Conservation (phyloP, 2,797 vertebrate genomes). For the Oreonectes daqikongensis region DNA sequence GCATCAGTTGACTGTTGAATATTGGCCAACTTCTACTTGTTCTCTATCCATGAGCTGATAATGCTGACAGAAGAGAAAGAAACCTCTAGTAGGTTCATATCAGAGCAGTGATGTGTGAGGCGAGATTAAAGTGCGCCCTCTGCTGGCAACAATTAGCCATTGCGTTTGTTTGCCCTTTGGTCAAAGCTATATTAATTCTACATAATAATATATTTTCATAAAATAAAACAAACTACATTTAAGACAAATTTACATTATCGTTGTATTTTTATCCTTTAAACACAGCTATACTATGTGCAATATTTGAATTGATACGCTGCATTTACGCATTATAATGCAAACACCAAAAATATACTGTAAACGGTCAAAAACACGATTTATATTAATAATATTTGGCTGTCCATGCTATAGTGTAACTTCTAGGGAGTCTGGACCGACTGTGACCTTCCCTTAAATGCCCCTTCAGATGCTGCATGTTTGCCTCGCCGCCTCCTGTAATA, state of each 20-base stretch:
- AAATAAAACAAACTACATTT: neutral
- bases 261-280: neutral
- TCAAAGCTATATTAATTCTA: neutral
- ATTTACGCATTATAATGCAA: neutral
- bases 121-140: neutral
- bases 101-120: neutral
- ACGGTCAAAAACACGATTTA: neutral
- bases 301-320: neutral
- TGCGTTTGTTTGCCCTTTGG: neutral
- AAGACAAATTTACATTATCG: neutral
- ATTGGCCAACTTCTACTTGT: neutral
- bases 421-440: neutral
- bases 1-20: neutral
- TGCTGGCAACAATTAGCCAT: conserved; percentile 1
- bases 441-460: neutral
- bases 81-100: neutral
- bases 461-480: neutral
- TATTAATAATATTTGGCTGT: too few relatives aligned
- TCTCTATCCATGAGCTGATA: neutral
- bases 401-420: neutral
- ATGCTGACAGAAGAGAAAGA: conserved; percentile 1
- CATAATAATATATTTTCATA: neutral
- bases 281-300: neutral
- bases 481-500: neutral
- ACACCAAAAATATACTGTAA: neutral